Percentiles rank a stretch among this genome's conserved stretches.
phyloP scores from a whole-genome alignment of 2,888 invertebrate species.

The Silvanus unidentatus region DNA sequence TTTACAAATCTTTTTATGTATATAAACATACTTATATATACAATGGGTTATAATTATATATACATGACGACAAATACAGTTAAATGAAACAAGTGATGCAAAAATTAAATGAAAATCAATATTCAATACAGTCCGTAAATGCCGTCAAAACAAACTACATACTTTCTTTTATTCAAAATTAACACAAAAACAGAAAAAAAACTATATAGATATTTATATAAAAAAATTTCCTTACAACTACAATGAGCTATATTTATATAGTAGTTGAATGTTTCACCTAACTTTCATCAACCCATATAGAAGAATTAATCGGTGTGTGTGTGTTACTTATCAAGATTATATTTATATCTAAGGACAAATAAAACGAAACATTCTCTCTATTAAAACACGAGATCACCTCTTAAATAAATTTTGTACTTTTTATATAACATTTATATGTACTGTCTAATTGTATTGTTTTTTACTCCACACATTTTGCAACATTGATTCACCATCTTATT shows the following conservation, averaged over 20 bases:
- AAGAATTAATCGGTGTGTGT: too few species aligned
- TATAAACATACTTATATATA: conserved; percentile 40
- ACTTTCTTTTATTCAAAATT: background rate
- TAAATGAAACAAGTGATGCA: conserved; percentile 27
- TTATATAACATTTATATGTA: conserved; percentile 20
- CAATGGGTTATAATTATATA: conserved; percentile 37
- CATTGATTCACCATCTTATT: conserved; percentile 15
- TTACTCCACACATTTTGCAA: conserved; percentile 19
- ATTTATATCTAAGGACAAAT: conserved; percentile 26
- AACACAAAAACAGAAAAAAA: conserved; percentile 1
- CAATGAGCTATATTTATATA: conserved; percentile 17
- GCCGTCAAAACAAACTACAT: conserved; percentile 5
- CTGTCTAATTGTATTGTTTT: background rate
- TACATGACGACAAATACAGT: conserved; percentile 31
- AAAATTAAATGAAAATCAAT: conserved; percentile 4
- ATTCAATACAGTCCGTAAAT: background rate
- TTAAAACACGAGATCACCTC: conserved; percentile 44
- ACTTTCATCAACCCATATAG: conserved; percentile 13
- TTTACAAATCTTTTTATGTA: conserved; percentile 36
- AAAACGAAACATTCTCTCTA: conserved; percentile 35
- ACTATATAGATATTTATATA: too few species aligned
- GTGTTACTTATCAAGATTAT: conserved; percentile 21
- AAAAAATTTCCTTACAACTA: conserved; percentile 3
- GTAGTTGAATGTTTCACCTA: conserved; percentile 15
- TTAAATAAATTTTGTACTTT: conserved; percentile 46